Percentiles rank a stretch among this genome's conserved stretches.
Conservation (phyloP, 2,888 invertebrate genomes). For the Rotaria magnacalcarata region DNA sequence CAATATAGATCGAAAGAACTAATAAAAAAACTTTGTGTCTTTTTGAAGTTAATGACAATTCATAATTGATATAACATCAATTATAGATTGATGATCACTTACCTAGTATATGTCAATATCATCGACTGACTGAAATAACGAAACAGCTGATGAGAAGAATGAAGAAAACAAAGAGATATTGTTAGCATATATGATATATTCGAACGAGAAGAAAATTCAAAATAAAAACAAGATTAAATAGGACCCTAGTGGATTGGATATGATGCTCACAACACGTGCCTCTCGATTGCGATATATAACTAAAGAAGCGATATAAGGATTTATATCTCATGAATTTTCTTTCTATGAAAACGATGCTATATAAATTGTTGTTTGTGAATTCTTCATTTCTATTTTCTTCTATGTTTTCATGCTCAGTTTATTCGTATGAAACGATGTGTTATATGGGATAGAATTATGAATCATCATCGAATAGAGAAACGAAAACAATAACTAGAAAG, state of each 20-base stretch:
- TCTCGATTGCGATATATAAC: conserved; percentile 13
- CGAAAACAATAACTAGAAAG: not conserved
- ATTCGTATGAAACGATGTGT: not conserved
- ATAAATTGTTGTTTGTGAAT: not conserved
- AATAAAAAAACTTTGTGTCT: not conserved
- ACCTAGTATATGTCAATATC: not conserved
- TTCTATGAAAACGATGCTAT: not conserved
- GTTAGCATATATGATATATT: conserved; percentile 1
- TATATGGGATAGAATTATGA: conserved; percentile 1
- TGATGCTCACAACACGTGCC: conserved; percentile 29
- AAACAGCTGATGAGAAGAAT: conserved; percentile 31
- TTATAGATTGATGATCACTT: not conserved
- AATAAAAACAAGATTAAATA: not conserved
- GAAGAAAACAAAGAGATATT: conserved; percentile 13
- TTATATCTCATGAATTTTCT: conserved; percentile 18
- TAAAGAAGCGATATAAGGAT: not conserved
- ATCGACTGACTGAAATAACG: conserved; percentile 5
- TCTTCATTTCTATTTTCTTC: not conserved
- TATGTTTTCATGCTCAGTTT: conserved; percentile 5
- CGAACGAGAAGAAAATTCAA: not conserved
- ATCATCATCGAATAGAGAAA: not conserved
- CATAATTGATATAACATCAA: not conserved
- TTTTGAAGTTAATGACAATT: not conserved
- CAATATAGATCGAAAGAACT: not conserved
- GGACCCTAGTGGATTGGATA: not conserved